Conservation (phyloP, 2,888 invertebrate species). For the Epirrita christyi region DNA sequence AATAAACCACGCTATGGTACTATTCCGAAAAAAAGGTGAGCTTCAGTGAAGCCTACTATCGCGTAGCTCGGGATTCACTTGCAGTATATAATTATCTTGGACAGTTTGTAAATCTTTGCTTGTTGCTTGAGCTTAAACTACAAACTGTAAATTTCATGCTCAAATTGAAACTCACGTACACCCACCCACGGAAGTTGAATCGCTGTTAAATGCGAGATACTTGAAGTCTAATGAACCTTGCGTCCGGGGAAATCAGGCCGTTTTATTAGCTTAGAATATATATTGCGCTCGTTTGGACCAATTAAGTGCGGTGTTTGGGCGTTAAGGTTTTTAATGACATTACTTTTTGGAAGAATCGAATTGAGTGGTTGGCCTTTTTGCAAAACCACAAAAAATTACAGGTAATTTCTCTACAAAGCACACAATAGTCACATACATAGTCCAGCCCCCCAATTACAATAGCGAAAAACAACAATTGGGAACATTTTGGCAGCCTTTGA, state of each 20-base stretch:
- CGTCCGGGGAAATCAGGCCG: constrained; percentile 69
- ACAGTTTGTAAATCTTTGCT: background rate
- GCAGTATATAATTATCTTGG: background rate
- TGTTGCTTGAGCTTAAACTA: background rate
- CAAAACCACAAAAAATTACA: background rate
- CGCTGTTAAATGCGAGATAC: constrained; percentile 13
- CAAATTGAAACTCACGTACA: constrained; percentile 10
- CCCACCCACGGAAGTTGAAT: constrained; percentile 1
- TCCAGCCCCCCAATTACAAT: too few relatives aligned
- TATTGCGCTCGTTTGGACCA: constrained; percentile 60
- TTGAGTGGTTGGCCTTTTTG: constrained; percentile 5
- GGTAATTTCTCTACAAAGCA: too few relatives aligned
- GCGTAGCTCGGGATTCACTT: too few relatives aligned
- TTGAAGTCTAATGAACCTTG: constrained; percentile 59
- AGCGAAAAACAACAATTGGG: too few relatives aligned
- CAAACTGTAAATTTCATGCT: constrained; percentile 3
- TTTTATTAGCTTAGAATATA: constrained; percentile 69
- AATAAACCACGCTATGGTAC: too few relatives aligned
- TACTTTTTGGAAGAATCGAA: constrained; percentile 24
- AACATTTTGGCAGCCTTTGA: too few relatives aligned
- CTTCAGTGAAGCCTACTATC: too few relatives aligned
- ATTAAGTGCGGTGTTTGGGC: constrained; percentile 51
- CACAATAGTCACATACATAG: too few relatives aligned
- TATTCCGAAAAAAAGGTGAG: too few relatives aligned
- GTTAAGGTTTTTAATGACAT: constrained; percentile 27